These are phyloP conservation scores for Condylura cristata DNA, from an alignment of 2,113 vertebrate genomes.

Conservation along the genomic window DNA sequence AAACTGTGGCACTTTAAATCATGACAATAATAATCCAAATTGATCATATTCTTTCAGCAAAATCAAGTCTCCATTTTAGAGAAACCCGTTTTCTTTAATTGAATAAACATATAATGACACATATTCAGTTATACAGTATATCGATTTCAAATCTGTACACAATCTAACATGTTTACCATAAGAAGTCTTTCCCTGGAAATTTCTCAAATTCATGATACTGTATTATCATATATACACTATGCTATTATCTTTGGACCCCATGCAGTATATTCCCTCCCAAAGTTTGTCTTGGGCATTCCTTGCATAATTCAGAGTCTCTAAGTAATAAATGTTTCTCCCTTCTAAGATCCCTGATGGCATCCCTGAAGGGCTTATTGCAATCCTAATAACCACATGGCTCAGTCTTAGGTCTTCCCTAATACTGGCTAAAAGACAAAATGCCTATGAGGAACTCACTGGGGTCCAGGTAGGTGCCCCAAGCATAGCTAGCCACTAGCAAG, in stretches of 20 bases:
- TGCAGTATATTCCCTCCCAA: neutral
- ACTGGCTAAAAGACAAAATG: neutral
- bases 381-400: neutral
- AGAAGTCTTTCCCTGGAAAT: neutral
- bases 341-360: neutral
- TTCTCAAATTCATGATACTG: neutral
- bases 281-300: neutral
- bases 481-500: neutral
- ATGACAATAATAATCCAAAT: neutral
- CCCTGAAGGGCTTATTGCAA: neutral
- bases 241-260: too few species aligned
- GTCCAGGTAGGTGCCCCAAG: neutral
- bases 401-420: neutral
- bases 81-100: neutral
- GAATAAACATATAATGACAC: neutral
- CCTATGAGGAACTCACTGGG: neutral
- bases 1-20: neutral
- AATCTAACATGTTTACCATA: neutral
- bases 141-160: neutral
- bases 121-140: neutral
- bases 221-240: neutral
- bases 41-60: neutral
- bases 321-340: neutral
- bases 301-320: neutral
- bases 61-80: conserved; percentile 17